Conservation (phyloP, 2,113 vertebrate genomes). For the Micronisus gabar region DNA sequence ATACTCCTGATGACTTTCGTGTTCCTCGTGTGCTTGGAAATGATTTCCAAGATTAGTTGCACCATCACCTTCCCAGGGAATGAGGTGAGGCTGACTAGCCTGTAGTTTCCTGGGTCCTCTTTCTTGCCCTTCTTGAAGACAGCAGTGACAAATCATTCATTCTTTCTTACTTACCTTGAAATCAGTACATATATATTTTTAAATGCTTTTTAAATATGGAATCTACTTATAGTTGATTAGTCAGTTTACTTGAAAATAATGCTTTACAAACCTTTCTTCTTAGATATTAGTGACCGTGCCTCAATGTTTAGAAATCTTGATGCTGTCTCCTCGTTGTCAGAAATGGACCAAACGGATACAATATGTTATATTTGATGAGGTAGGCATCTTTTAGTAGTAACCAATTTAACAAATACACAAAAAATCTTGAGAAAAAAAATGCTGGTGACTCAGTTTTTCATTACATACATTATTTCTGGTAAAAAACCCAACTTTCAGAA, state of each 20-base stretch:
- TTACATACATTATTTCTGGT: not conserved
- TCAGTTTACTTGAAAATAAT: not conserved
- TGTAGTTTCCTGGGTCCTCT: not conserved
- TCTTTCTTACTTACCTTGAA: not conserved
- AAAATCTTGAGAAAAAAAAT: not conserved
- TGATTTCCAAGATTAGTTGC: not conserved
- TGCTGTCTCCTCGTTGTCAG: constrained; percentile 61
- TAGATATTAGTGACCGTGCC: constrained; percentile 68
- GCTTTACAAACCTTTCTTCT: not conserved
- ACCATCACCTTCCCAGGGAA: not conserved
- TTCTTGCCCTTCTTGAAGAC: not conserved
- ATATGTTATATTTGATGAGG: constrained; percentile 74
- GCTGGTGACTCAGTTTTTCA: not conserved
- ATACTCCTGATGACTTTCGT: not conserved
- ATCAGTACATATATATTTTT: not conserved
- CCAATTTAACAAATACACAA: not conserved
- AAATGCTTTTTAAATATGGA: not conserved
- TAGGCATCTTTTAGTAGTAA: not conserved
- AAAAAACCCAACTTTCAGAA: not conserved
- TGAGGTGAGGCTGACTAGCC: not conserved
- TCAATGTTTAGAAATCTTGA: constrained; percentile 70
- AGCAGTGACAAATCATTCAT: not conserved
- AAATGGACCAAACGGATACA: constrained; percentile 61
- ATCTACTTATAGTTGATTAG: not conserved
- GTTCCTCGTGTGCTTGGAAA: not conserved